Percentiles rank a stretch among this genome's conserved stretches.
Conservation (phyloP, 2,888 invertebrate species). For the Anthophora plumipes region DNA sequence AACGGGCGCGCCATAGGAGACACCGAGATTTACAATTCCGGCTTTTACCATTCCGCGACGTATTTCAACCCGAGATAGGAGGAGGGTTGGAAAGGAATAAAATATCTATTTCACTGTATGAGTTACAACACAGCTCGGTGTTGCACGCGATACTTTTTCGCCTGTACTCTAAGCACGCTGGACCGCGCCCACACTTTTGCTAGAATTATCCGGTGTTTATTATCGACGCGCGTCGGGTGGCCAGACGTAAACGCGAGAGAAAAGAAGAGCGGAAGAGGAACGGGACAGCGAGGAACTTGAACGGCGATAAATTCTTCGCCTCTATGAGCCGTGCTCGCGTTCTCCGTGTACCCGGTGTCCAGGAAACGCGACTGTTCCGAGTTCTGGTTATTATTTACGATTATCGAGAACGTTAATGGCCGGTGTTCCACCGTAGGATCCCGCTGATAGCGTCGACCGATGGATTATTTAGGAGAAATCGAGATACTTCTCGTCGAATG, state of each 20-base stretch:
- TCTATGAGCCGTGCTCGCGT: slow-evolving; percentile 11
- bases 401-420: neutral
- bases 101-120: neutral
- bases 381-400: slow-evolving; percentile 37
- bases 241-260: neutral
- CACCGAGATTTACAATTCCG: neutral
- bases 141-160: slow-evolving; percentile 21
- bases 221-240: slow-evolving; percentile 39
- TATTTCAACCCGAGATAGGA: neutral
- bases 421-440: too few species aligned
- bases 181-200: slow-evolving; percentile 33
- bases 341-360: neutral
- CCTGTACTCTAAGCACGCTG: neutral
- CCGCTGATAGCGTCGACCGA: neutral
- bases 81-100: too few species aligned
- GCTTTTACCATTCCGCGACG: neutral
- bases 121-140: slow-evolving; percentile 16
- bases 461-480: neutral
- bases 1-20: too few species aligned
- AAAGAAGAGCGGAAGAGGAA: slow-evolving; percentile 36
- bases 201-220: slow-evolving; percentile 58
- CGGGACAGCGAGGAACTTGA: slow-evolving; percentile 19
- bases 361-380: neutral
- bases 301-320: slow-evolving; percentile 37
- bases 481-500: too few species aligned